Conservation (phyloP, 2,113 vertebrate species). For the Pseudonaja textilis region DNA sequence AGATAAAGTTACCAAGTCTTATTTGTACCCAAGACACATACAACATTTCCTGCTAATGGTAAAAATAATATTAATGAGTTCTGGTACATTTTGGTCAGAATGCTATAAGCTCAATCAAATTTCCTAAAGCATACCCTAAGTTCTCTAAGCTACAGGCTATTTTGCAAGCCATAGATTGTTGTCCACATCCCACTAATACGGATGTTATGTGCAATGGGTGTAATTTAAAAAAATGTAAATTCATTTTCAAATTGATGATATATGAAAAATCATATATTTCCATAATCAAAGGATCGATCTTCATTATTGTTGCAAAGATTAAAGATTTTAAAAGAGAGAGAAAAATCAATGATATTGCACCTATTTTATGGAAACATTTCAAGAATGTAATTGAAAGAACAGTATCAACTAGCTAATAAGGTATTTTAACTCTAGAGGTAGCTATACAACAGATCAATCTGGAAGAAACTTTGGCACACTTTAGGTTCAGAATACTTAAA, state of each 20-base stretch:
- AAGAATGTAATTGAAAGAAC: slow-evolving; percentile 6
- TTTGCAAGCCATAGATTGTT: neutral
- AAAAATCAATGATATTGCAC: neutral
- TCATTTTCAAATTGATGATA: slow-evolving; percentile 18
- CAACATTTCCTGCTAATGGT: neutral
- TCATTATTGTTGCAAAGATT: neutral
- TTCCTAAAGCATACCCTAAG: neutral
- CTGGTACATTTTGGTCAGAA: neutral
- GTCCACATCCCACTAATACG: neutral
- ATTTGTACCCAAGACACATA: neutral
- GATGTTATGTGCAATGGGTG: neutral
- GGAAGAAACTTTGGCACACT: slow-evolving; percentile 67
- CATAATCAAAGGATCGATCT: neutral
- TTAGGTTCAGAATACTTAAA: slow-evolving; percentile 66
- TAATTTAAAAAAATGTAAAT: neutral
- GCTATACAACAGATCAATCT: slow-evolving; percentile 61
- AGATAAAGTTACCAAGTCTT: neutral
- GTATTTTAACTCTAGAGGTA: slow-evolving; percentile 48
- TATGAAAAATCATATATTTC: neutral
- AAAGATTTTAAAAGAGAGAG: neutral
- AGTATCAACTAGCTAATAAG: slow-evolving; percentile 16
- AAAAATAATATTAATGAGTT: neutral
- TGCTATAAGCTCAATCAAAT: neutral
- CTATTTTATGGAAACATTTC: slow-evolving; percentile 36
- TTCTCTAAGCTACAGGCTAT: neutral